A percentile compares a stretch with the other conserved stretches of the same genome.
Conservation (phyloP, 1,140 invertebrate species). For the Ceratoteleas bidentatus region DNA sequence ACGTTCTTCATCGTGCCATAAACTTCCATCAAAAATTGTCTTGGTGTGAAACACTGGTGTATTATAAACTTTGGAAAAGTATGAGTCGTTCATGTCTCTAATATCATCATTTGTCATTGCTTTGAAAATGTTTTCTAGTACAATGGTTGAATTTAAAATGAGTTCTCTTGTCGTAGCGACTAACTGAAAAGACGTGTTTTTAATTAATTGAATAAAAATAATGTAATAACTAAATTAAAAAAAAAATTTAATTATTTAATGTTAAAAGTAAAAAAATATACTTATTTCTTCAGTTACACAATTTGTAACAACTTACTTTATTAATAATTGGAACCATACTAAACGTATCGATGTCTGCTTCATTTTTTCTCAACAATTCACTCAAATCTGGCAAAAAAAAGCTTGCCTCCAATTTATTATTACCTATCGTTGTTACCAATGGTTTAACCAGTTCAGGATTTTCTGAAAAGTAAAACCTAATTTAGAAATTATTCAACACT, state of each 20-base stretch:
- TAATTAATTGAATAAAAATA: no score
- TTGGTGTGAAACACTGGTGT: constrained; percentile 69
- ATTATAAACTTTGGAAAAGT: constrained; percentile 75
- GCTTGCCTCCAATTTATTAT: constrained; percentile 71
- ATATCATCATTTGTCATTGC: constrained; percentile 78
- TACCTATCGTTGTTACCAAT: constrained; percentile 71
- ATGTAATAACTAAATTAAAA: no score
- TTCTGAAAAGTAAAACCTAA: constrained; percentile 71
- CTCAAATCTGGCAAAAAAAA: constrained; percentile 74
- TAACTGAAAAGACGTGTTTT: constrained; percentile 71
- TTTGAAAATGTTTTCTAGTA: constrained; percentile 73
- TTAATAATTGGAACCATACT: constrained; percentile 73
- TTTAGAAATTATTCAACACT: no score
- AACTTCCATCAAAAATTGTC: constrained; percentile 70
- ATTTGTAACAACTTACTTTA: constrained; percentile 68
- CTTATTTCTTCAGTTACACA: no score
- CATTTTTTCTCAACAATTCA: constrained; percentile 70
- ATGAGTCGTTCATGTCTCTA: constrained; percentile 79
- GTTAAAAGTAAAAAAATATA: no score
- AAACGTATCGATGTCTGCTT: constrained; percentile 72
- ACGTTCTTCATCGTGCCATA: constrained; percentile 76
- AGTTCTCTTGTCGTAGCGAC: constrained; percentile 74
- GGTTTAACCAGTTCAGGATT: constrained; percentile 79
- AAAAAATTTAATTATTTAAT: no score
- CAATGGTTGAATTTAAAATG: constrained; percentile 71